Conservation (phyloP, 2,888 invertebrate genomes). For the Platypus cylindrus region DNA sequence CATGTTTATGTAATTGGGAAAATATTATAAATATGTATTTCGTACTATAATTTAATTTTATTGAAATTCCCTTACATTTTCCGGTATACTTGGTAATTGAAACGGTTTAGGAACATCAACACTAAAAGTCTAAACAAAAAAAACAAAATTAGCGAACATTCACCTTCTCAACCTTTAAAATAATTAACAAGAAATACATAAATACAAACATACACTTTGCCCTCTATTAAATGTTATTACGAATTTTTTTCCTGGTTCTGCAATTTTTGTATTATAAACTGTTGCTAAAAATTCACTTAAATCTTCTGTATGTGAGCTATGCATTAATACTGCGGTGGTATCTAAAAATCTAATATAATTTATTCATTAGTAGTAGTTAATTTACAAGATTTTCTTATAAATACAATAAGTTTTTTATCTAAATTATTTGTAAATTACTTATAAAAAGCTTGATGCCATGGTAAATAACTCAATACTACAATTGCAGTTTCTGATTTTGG, state of each 20-base stretch:
- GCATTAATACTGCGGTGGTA: slow-evolving; percentile 65
- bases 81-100: slow-evolving; percentile 86
- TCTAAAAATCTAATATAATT: slow-evolving; percentile 58
- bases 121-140: slow-evolving; percentile 56
- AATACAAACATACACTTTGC: slow-evolving; percentile 47
- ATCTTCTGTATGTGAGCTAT: slow-evolving; percentile 43
- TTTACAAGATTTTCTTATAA: neutral
- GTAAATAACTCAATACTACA: slow-evolving; percentile 76
- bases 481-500: slow-evolving; percentile 77
- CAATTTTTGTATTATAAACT: slow-evolving; percentile 54
- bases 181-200: too few relatives aligned
- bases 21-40: too few relatives aligned
- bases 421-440: slow-evolving; percentile 43
- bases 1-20: too few relatives aligned
- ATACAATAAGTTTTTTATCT: neutral
- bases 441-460: slow-evolving; percentile 96
- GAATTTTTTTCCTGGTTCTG: slow-evolving; percentile 53
- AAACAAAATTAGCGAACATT: slow-evolving; percentile 3
- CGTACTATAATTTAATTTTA: too few relatives aligned
- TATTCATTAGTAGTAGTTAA: neutral
- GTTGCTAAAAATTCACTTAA: slow-evolving; percentile 51
- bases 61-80: slow-evolving; percentile 72
- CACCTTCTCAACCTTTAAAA: slow-evolving; percentile 1
- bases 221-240: slow-evolving; percentile 47
- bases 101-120: slow-evolving; percentile 68